Evolutionary conservation across 2,113 vertebrate species (phyloP), one percentile per base, ranked within the genome.

Genomic region (Lophius piscatorius): DNA sequence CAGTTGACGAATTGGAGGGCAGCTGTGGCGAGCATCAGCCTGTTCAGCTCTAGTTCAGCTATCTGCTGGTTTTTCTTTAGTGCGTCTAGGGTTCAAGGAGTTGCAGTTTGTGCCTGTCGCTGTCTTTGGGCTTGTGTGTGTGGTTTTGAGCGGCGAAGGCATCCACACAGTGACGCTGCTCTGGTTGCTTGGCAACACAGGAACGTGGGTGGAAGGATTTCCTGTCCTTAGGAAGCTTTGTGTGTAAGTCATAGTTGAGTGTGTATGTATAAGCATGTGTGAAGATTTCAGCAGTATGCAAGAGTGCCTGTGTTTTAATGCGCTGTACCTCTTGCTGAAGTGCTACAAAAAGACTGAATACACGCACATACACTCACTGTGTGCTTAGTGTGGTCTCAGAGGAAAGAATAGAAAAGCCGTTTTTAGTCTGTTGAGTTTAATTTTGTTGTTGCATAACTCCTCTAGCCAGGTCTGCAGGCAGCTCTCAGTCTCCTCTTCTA

Each of bases 141-240:
- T 35, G 66, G 57, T 73, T 76, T 76, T 78, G 60, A 57, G 69
- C 18, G 9, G 75, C 11, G 52, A 65, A 84, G 86, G 80, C 82
- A 83, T 82, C 73, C 83, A 79, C 72, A 71, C 78, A 2, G 74
- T 89, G 84, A 89, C 80, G 85, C 86, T 82, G 80, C 78, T 76
- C 58, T 21, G 72, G 84, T 86, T 85, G 76, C 88, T 64, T 50
- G 24, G 88, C 78, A 88, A 90, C 83, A 73, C 80, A 80, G 84
- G 79, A 72, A 83, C 80, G 88, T 88, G 88, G 87, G 88, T 75
- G 82, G 85, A 84, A 88, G 88, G 88, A 87, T 87, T 87, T 90
- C 89, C 89, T 90, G 88, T 89, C 81, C 82, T 86, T 79, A 82
- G 87, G 85, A 88, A 79, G 81, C 84, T 82, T 78, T 86, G 85